Evolutionary conservation across 2,797 vertebrate species (phyloP).

Genomic region (Nothura maculosa): DNA sequence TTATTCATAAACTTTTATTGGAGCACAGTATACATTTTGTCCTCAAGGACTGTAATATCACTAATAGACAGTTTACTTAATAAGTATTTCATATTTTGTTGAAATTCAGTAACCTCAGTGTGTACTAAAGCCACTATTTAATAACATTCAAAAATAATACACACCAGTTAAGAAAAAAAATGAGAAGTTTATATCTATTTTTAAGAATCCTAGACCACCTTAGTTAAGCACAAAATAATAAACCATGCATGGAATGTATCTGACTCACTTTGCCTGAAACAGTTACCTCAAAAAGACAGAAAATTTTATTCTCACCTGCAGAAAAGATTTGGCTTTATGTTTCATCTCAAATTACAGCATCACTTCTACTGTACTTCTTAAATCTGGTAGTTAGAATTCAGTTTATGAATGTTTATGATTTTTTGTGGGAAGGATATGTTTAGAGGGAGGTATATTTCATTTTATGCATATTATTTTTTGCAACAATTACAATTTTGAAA

Average conservation of each 20-base stretch:
- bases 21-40: not conserved
- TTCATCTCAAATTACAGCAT: not conserved
- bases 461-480: not conserved
- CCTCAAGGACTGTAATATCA: not conserved
- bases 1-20: not conserved
- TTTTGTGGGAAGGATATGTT: not conserved
- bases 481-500: not conserved
- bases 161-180: not conserved
- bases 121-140: not conserved
- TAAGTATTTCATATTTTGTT: not conserved
- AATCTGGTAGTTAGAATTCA: not conserved
- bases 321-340: not conserved
- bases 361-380: not conserved
- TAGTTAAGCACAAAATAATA: constrained; percentile 17
- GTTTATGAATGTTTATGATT: not conserved
- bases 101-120: not conserved
- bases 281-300: not conserved
- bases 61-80: not conserved
- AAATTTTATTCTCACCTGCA: not conserved
- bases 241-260: constrained; percentile 12
- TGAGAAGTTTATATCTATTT: not conserved
- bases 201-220: not conserved
- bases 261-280: constrained; percentile 12
- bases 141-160: not conserved
- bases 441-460: fast-evolving